Evolutionary conservation across 2,888 invertebrate genomes (phyloP).

Genomic region (Branchipolynoe longqiensis): DNA sequence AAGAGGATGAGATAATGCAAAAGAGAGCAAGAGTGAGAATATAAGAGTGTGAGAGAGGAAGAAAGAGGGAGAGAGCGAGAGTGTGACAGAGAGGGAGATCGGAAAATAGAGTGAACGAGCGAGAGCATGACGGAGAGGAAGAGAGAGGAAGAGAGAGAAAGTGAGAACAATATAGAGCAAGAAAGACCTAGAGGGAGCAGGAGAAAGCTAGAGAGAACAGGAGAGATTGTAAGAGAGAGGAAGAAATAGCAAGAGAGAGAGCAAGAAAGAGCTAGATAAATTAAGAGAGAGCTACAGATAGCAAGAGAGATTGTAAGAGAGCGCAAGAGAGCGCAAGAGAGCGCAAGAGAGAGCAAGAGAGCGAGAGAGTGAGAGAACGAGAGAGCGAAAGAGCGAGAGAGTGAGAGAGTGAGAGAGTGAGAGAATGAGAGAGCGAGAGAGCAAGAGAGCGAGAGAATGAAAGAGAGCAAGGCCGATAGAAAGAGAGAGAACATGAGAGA

Average conservation of each 20-base stretch:
- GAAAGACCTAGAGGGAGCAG: background rate
- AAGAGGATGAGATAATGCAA: background rate
- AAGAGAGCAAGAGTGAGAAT: background rate
- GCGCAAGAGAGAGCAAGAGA: background rate
- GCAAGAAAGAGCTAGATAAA: too few relatives aligned
- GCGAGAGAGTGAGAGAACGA: background rate
- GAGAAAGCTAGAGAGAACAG: background rate
- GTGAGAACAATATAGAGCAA: background rate
- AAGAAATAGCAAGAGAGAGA: too few relatives aligned
- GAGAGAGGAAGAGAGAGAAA: background rate
- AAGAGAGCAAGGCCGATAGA: background rate
- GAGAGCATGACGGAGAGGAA: background rate
- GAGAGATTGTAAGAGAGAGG: background rate
- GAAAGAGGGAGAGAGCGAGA: background rate
- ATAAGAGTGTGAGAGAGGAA: background rate
- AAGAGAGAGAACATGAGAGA: background rate
- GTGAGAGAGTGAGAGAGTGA: background rate
- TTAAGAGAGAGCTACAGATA: too few relatives aligned
- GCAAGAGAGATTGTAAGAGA: too few relatives aligned
- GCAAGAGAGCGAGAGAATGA: background rate
- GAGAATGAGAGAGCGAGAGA: background rate
- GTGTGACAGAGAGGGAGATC: background rate
- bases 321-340: background rate
- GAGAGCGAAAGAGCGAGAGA: background rate
- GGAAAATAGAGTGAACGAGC: background rate